Conservation (phyloP, 2,888 invertebrate genomes). For the Acanthosepion lycidas region DNA sequence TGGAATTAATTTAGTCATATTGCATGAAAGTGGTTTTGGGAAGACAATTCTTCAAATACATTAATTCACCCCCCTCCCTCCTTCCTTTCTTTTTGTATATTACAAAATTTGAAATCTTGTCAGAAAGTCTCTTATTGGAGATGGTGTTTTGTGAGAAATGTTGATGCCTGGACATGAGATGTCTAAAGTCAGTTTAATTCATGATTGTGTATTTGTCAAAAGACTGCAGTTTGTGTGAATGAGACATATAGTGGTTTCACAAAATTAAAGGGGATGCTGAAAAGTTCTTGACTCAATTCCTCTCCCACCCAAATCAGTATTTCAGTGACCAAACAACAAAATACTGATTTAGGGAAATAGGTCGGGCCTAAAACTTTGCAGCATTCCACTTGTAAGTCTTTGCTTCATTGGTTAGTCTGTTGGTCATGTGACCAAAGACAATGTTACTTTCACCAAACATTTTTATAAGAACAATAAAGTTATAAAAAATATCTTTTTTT, state of each 20-base stretch:
- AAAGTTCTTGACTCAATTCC: too few species aligned
- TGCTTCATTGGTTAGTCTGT: not conserved
- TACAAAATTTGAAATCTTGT: not conserved
- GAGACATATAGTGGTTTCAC: not conserved
- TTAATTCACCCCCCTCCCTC: too few species aligned
- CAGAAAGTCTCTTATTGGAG: not conserved
- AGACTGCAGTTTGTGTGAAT: not conserved
- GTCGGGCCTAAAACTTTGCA: too few species aligned
- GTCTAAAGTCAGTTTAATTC: not conserved
- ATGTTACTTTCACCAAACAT: constrained; percentile 34
- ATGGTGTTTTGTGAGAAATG: not conserved
- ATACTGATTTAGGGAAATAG: too few species aligned
- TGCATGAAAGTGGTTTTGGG: not conserved
- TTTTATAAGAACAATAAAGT: constrained; percentile 3
- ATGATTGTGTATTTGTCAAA: not conserved
- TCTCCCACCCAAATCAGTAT: too few species aligned
- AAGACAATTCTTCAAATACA: not conserved
- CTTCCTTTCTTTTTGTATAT: not conserved
- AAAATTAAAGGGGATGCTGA: not conserved
- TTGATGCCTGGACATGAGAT: not conserved
- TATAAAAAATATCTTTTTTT: not conserved
- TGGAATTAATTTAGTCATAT: not conserved
- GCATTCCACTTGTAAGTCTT: not conserved
- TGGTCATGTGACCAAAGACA: not conserved
- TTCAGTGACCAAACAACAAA: too few species aligned